Base-by-base conservation (phyloP, 92 coral and sea anemone genomes). In the Paragorgia papillata region DNA sequence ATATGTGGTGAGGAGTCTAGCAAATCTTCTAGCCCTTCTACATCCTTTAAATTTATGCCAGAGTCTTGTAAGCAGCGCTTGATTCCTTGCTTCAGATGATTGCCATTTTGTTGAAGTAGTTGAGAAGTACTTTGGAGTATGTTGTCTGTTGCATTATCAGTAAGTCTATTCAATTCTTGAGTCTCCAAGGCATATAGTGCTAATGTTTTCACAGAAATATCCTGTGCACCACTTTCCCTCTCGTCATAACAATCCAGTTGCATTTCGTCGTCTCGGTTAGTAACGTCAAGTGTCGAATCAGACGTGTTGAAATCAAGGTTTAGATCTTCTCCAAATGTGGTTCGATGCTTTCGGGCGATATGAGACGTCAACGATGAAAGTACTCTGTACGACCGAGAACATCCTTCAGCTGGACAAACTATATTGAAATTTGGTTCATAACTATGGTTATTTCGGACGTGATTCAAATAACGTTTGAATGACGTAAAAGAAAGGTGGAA, bases 291-390 rank as follows among this genome's bases (percentile, higher is more conserved):
- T n/a, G n/a, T n/a, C n/a, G n/a, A n/a, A n/a, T n/a, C n/a, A n/a
- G n/a, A n/a, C n/a, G n/a, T n/a, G n/a, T n/a, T n/a, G n/a, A n/a
- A n/a, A n/a, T n/a, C n/a, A n/a, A n/a, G n/a, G n/a, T n/a, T n/a
- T n/a, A n/a, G n/a, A n/a, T n/a, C 28, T 59, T 68, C 73, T 15
- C 20, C 49, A 54, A n/a, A n/a, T n/a, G n/a, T n/a, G n/a, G n/a
- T n/a, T n/a, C 66, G 40, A 71, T 82, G 86, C 54, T 73, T 82
- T 74, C 76, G 74, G 35, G 46, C 57, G n/a, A 82, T 62, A 27
- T 82, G 86, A n/a, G 76, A 51, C 3, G 82, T 82, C 29, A 75
- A 82, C 15, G 76, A 74, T 40, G 86, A 74, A 32, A 74, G 46
- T 43, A 82, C 66, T 53, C 13, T 18, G 57, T 74, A 82, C 22